Conservation (phyloP, 2,797 vertebrate genomes). For the Lemur catta region DNA sequence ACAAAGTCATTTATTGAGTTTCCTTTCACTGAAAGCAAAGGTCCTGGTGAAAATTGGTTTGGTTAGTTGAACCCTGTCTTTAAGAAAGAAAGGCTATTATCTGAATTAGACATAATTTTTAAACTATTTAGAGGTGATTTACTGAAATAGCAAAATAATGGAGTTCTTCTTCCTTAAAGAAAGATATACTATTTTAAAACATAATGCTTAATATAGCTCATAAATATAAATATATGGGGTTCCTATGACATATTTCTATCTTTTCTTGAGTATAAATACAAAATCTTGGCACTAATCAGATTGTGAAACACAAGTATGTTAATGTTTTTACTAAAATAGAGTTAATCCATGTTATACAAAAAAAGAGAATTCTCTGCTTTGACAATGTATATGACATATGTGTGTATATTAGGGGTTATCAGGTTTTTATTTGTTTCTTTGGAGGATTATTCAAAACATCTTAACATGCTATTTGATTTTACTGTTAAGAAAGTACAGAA, state of each 20-base stretch:
- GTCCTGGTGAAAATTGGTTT: conserved; percentile 77
- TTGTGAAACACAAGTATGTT: neutral
- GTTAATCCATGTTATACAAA: neutral
- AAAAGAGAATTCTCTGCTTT: neutral
- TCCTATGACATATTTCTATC: neutral
- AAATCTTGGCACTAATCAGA: neutral
- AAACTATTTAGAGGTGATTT: conserved; percentile 75
- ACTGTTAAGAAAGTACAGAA: neutral
- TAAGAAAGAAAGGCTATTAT: conserved; percentile 63
- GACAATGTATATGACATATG: neutral
- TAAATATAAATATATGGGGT: neutral
- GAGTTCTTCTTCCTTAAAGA: conserved; percentile 61
- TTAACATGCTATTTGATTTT: neutral
- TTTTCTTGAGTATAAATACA: neutral
- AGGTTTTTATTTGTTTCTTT: neutral
- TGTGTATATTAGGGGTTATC: neutral
- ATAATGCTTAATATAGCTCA: neutral
- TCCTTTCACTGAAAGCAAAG: conserved; percentile 78
- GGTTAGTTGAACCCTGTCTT: conserved; percentile 71
- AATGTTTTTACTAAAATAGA: neutral
- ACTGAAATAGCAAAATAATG: conserved; percentile 78
- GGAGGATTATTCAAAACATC: neutral
- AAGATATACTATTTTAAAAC: conserved; percentile 26
- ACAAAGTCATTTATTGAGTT: conserved; percentile 75
- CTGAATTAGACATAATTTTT: conserved; percentile 23